Evolutionary conservation across 1,140 invertebrate genomes (phyloP), one percentile per base, ranked within the genome.

Genomic region (Drosophila suzukii): DNA sequence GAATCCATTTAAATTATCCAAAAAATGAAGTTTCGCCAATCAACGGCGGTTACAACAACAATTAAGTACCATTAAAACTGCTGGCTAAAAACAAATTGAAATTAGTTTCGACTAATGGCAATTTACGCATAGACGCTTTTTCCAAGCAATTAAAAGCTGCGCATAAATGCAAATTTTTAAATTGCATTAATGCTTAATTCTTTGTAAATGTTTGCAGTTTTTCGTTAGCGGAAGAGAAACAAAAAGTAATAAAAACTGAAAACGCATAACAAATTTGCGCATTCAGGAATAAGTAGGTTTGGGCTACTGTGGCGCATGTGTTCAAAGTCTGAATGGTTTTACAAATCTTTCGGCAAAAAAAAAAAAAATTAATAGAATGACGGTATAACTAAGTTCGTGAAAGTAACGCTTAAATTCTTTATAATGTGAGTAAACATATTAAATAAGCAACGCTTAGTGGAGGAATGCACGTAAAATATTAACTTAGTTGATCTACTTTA

Each of bases 101-200:
- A 57, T 80, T 75, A 39, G 66, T 77, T 66, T 20, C 30, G 10
- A 43, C 56, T 56, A 20, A 41, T 59, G 54, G 60, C 55, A 65
- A 51, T 47, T 59, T 81, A 41, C 44, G 51, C 61, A 78, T 78
- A 78, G 65, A 78, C 56, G 44, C 15, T 57, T 86, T 86, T 88
- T 75, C 50, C 75, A 56, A 66, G 75, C 79, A 76, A 86, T 86
- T 86, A 79, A 86, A 71, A 79, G 68, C 53, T 30, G 44, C 39
- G 54, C 56, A 58, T 65, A 83, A 63, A 81, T 67, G 78, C 63
- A 54, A 78, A 70, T 81, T 75, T 61, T 39, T 39, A 62, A 70
- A 88, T 76, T 88, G 75, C 81, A 76, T 86, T 88, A 88, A 88
- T 79, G 78, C 67, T 86, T 86, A 88, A 82, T 86, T 78, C 71